Evolutionary conservation across 2,888 invertebrate species (phyloP).

Genomic region (Thera britannica): DNA sequence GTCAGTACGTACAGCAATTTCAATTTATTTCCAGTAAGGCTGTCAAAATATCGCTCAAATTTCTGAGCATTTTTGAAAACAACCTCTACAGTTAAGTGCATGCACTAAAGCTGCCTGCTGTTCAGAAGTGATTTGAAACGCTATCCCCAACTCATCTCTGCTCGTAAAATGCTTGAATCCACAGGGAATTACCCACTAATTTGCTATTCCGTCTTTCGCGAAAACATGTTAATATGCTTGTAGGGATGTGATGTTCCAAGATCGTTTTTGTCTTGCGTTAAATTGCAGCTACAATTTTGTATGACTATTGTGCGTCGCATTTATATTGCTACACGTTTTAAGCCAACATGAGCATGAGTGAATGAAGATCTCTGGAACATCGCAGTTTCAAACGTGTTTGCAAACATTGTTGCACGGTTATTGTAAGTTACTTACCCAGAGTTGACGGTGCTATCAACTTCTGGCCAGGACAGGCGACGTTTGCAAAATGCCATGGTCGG

Average conservation of each 20-base stretch:
- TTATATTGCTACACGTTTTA: no score
- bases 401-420: background rate
- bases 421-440: slow-evolving; percentile 85
- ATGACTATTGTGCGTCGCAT: background rate
- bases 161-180: slow-evolving; percentile 49
- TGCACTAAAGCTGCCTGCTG: slow-evolving; percentile 4
- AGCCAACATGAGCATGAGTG: no score
- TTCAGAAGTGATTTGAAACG: slow-evolving; percentile 3
- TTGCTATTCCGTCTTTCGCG: slow-evolving; percentile 61
- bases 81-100: background rate
- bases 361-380: no score
- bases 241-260: slow-evolving; percentile 59
- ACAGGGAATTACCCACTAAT: slow-evolving; percentile 50
- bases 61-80: no score
- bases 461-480: slow-evolving; percentile 92
- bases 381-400: no score
- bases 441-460: slow-evolving; percentile 92
- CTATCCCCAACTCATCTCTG: slow-evolving; percentile 45
- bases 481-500: slow-evolving; percentile 91
- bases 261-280: slow-evolving; percentile 61
- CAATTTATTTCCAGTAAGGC: no score
- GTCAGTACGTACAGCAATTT: no score
- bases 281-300: slow-evolving; percentile 33
- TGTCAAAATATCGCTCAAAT: no score
- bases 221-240: slow-evolving; percentile 67